A percentile compares a stretch with the other conserved stretches of the same genome.
phyloP scores from a whole-genome alignment of 1,140 invertebrate species.

The Dendroctonus ponderosae region DNA sequence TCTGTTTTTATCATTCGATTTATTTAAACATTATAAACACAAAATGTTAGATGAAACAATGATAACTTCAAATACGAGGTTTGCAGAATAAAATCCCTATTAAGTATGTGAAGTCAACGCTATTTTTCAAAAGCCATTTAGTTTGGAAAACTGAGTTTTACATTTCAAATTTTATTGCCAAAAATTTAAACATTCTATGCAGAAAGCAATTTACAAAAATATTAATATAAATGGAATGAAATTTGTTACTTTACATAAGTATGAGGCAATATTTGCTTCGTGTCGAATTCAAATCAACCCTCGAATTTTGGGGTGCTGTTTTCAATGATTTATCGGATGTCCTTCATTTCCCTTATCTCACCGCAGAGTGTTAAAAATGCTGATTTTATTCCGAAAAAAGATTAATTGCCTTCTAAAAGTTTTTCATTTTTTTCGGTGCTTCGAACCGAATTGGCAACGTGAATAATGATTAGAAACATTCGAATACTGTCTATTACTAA shows the following conservation, averaged over 20 bases:
- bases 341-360: constrained; percentile 19
- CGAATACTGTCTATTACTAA: neutral
- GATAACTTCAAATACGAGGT: no score
- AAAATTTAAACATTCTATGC: no score
- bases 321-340: constrained; percentile 17
- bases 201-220: no score
- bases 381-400: constrained; percentile 20
- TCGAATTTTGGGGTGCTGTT: constrained; percentile 1
- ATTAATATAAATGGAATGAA: no score
- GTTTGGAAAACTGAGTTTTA: no score
- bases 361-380: constrained; percentile 15
- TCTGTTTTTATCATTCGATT: no score
- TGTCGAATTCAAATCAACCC: constrained; percentile 13
- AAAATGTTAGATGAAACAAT: no score
- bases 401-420: constrained; percentile 23
- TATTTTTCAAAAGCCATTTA: no score
- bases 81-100: no score
- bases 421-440: constrained; percentile 10
- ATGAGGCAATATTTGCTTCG: neutral
- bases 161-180: no score
- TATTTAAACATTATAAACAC: no score
- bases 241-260: neutral
- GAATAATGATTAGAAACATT: constrained; percentile 12
- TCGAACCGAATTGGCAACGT: neutral
- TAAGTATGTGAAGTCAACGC: no score